phyloP scores from a whole-genome alignment of 2,797 vertebrate genomes.

The Petrocephalus schoutedeni region DNA sequence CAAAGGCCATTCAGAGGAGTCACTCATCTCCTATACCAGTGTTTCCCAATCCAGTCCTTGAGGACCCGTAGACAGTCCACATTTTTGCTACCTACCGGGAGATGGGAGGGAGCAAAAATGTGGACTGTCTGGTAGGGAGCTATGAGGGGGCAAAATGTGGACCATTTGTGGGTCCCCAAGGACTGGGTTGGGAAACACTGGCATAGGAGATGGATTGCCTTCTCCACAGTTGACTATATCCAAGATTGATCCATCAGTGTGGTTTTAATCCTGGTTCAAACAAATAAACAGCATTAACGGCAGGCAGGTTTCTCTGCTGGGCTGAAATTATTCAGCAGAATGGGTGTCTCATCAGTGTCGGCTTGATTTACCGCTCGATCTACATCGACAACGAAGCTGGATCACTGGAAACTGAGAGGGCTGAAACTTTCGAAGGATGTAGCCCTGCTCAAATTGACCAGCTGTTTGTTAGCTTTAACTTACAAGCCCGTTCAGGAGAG shows the following conservation, averaged over 20 bases:
- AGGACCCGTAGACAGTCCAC: not conserved
- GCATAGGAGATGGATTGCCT: not conserved
- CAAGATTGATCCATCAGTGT: conserved; percentile 11
- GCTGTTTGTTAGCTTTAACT: not conserved
- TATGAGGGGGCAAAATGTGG: not conserved
- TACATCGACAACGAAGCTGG: not conserved
- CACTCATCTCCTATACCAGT: not conserved
- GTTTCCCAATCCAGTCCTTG: not conserved
- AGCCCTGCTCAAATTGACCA: not conserved
- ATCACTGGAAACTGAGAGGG: not conserved
- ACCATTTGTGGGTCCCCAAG: not conserved
- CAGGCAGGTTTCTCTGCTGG: not conserved
- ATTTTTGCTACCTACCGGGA: not conserved
- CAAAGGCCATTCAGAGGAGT: not conserved
- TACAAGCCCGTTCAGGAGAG: not conserved
- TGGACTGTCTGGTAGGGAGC: not conserved
- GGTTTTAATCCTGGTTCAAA: not conserved
- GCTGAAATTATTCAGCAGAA: conserved; percentile 4
- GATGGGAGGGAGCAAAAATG: not conserved
- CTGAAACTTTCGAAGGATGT: not conserved
- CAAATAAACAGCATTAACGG: not conserved
- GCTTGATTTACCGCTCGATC: not conserved
- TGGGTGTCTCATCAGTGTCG: not conserved
- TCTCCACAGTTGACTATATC: not conserved
- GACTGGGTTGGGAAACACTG: not conserved